Percentiles rank a stretch among this genome's conserved stretches.
Evolutionary conservation across 2,113 vertebrate species (phyloP).

Genomic region (Hydrolagus affinis): DNA sequence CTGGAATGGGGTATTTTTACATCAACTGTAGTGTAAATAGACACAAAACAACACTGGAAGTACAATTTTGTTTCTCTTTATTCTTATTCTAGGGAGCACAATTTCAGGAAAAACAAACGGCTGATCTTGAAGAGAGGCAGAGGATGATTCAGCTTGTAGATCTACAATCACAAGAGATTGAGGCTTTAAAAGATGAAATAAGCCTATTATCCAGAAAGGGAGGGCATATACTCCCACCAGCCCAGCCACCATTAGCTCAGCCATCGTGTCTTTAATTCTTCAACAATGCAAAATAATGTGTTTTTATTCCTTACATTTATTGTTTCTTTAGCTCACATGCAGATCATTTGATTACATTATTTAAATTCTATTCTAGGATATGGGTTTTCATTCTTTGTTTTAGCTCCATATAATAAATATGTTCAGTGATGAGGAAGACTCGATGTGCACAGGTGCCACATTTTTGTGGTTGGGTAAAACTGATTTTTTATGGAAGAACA

Average conservation of each 20-base stretch:
- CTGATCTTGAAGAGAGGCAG: conserved; percentile 47
- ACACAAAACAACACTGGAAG: neutral
- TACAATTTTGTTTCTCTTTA: conserved; percentile 23
- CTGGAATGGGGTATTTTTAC: no score
- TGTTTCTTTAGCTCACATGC: no score
- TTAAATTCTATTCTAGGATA: no score
- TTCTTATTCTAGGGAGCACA: conserved; percentile 52
- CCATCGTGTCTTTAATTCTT: neutral
- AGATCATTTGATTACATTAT: no score
- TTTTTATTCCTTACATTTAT: neutral
- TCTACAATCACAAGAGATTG: conserved; percentile 41
- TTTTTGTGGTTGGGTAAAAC: no score
- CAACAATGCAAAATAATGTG: no score
- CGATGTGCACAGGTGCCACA: no score
- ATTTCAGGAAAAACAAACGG: conserved; percentile 49
- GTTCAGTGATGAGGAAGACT: no score
- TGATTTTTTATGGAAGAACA: no score
- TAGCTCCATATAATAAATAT: no score
- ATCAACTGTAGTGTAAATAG: conserved; percentile 29
- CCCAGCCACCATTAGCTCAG: conserved; percentile 30
- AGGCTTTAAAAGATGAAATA: conserved; percentile 59
- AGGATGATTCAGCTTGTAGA: conserved; percentile 54
- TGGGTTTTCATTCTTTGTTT: no score
- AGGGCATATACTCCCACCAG: conserved; percentile 50
- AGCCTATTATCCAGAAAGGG: conserved; percentile 52